Percentiles rank a stretch among this genome's conserved stretches.
Conservation (phyloP, 1,140 invertebrate species). For the Caerostris extrusa region DNA sequence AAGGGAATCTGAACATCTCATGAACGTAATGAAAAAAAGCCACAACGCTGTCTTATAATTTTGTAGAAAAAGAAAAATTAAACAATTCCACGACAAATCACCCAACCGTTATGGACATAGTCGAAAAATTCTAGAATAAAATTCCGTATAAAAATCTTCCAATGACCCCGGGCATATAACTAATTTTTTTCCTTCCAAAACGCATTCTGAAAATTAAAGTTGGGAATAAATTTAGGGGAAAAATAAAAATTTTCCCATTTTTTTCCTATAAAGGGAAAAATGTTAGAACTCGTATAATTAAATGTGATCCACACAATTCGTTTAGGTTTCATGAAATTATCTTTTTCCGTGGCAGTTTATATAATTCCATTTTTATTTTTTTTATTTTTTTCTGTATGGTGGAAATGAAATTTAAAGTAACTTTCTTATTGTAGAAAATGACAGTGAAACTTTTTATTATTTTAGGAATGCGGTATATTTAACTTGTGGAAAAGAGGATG, state of each 20-base stretch:
- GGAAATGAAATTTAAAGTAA: background rate
- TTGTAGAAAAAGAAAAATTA: slow-evolving; percentile 6
- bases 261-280: background rate
- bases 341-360: background rate
- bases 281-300: slow-evolving; percentile 10
- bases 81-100: background rate
- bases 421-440: background rate
- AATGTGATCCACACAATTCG: slow-evolving; percentile 14
- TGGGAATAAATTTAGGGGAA: slow-evolving; percentile 11
- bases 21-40: background rate
- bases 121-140: background rate
- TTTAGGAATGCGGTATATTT: background rate
- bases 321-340: slow-evolving; percentile 39
- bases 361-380: background rate
- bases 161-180: background rate
- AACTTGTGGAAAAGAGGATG: too few species aligned
- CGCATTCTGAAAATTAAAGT: slow-evolving; percentile 24
- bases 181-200: background rate
- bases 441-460: background rate
- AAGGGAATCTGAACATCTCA: background rate
- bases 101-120: slow-evolving; percentile 5
- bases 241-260: background rate
- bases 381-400: background rate
- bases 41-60: background rate
- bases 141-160: background rate